Base-by-base conservation (phyloP, 2,113 vertebrate genomes). In the Cottus gobio region DNA sequence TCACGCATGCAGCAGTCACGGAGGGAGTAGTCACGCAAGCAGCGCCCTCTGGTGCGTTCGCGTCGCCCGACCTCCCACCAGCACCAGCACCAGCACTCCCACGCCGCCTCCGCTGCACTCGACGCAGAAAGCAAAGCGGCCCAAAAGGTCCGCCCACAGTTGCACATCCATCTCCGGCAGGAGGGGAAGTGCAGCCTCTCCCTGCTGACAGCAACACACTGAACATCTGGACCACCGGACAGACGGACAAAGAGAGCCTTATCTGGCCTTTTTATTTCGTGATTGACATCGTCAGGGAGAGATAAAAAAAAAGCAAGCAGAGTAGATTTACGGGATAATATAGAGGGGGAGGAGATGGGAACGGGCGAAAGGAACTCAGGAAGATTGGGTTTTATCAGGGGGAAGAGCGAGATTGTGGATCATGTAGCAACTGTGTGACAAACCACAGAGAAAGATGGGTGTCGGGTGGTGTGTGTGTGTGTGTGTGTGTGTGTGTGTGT, bases 251-350 rank as follows among this genome's bases (percentile, higher is more conserved):
- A 62, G 31, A 42, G 64, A 5, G 26, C 69, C 66, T 39, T 83
- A 91, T 89, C 90, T 85, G 11, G 36, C 61, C 76, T 62, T 88
- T 86, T 86, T 86, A 83, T 87, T 76, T 75, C 24, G 72, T 80
- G 86, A 87, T 57, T 75, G 89, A 85, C 79, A 46, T 84, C 64
- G 86, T 83, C 86, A 75, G 62, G 50, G 74, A 83, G 85, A 87
- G 5, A 31, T 3, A 31, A 5, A 31, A 31, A 5, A 88, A 86
- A 87, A 60, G 80, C n/a, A 77, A 78, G n/a, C 54, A 24, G 39
- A 30, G 37, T 9, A 56, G 71, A 86, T 50, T 11, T 36, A 83
- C 2, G 0, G 22, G n/a, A 24, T 57, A 72, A 62, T 54, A 77
- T 12, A 28, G 24, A 18, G 39, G 20, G 3, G 10, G 56, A 60